Conservation (phyloP, 1,140 invertebrate genomes). For the Lepeophtheirus salmonis region DNA sequence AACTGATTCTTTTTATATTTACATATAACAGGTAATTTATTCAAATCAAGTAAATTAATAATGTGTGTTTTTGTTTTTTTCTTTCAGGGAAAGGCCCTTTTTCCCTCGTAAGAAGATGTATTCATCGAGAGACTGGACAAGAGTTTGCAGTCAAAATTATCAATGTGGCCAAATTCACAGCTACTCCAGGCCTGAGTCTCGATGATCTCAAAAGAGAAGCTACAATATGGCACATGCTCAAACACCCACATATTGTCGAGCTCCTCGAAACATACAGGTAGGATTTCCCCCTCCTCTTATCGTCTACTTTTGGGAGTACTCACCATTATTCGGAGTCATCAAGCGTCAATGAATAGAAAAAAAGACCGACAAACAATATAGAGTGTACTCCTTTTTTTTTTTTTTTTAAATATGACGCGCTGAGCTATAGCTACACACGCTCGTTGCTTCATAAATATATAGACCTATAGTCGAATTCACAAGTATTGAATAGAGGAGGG, state of each 20-base stretch:
- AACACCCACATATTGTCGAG: slow-evolving; percentile 96
- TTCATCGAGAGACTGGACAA: slow-evolving; percentile 79
- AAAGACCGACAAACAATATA: too few relatives aligned
- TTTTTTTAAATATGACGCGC: too few relatives aligned
- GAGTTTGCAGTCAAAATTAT: slow-evolving; percentile 98
- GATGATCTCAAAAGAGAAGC: slow-evolving; percentile 53
- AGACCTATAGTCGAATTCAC: too few relatives aligned
- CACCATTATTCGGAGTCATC: too few relatives aligned
- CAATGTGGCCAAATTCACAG: slow-evolving; percentile 90
- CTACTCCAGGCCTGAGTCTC: slow-evolving; percentile 79
- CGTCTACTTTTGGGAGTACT: too few relatives aligned
- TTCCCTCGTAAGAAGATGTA: slow-evolving; percentile 82
- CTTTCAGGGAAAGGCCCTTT: slow-evolving; percentile 73
- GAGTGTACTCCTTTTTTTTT: too few relatives aligned
- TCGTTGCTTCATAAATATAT: too few relatives aligned
- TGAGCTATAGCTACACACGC: too few relatives aligned
- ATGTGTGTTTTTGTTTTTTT: slow-evolving; percentile 21
- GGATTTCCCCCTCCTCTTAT: too few relatives aligned
- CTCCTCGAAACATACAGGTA: slow-evolving; percentile 87
- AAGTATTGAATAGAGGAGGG: too few relatives aligned
- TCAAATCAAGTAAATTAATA: not conserved
- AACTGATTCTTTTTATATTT: not conserved
- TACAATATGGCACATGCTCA: slow-evolving; percentile 95
- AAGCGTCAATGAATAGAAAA: too few relatives aligned
- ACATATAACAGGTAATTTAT: not conserved